These are phyloP conservation scores for Rhagoletis zephyria DNA, from an alignment of 1,140 invertebrate species.

Conservation along the genomic window DNA sequence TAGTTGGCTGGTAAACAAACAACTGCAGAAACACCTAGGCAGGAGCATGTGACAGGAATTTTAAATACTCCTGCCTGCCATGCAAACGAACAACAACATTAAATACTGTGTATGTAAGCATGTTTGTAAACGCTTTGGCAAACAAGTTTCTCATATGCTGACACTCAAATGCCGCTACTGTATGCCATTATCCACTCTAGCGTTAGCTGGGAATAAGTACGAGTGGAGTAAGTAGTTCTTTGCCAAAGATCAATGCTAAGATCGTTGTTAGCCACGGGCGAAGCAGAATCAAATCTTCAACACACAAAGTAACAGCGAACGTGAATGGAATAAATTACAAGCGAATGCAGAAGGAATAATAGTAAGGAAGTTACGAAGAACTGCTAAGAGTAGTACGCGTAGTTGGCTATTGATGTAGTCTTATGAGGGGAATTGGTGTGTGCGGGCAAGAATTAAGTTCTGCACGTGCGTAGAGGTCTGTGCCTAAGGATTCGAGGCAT, in stretches of 20 bases:
- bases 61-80: neutral
- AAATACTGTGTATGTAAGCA: too few relatives aligned
- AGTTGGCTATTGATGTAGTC: neutral
- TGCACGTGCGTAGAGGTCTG: constrained; percentile 10
- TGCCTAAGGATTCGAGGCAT: neutral
- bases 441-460: neutral
- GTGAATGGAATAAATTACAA: constrained; percentile 29
- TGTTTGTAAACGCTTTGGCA: neutral
- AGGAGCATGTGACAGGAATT: constrained; percentile 37
- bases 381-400: neutral
- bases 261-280: neutral
- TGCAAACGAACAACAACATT: neutral
- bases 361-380: constrained; percentile 35
- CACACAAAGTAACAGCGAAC: neutral
- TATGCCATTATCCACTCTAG: neutral
- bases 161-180: constrained; percentile 35
- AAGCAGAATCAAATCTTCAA: neutral
- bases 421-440: neutral
- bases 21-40: neutral
- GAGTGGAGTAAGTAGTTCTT: constrained; percentile 30
- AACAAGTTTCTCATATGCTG: constrained; percentile 22
- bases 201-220: neutral
- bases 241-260: constrained; percentile 50
- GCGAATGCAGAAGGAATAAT: constrained; percentile 47
- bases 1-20: neutral